Evolutionary conservation across 1,140 invertebrate genomes (phyloP).

Genomic region (Listronotus oregonensis): DNA sequence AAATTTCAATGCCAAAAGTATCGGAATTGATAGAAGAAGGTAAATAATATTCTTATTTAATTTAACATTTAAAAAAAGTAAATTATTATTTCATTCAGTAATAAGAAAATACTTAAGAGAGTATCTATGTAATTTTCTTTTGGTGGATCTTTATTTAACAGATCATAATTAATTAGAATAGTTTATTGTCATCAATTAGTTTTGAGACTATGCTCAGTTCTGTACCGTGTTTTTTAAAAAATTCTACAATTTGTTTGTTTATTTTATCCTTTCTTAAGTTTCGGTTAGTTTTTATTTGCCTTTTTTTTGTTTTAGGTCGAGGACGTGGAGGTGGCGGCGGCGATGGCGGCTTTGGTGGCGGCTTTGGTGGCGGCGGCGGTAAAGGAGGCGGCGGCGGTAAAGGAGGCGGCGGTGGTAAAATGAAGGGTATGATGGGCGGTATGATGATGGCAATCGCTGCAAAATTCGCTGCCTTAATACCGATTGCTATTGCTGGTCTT

Average conservation of each 20-base stretch:
- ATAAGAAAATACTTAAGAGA: too few relatives aligned
- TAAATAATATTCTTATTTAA: constrained; percentile 55
- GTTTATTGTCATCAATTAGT: too few relatives aligned
- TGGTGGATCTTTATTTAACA: too few relatives aligned
- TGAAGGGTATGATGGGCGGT: constrained; percentile 84
- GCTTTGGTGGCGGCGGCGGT: constrained; percentile 35
- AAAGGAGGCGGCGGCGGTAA: constrained; percentile 22
- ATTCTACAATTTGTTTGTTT: too few relatives aligned
- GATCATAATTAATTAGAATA: too few relatives aligned
- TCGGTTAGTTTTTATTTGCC: too few relatives aligned
- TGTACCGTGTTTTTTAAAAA: too few relatives aligned
- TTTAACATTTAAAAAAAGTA: constrained; percentile 1
- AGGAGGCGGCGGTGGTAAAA: constrained; percentile 57
- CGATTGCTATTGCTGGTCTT: constrained; percentile 72
- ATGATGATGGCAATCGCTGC: constrained; percentile 80
- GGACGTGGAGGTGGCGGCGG: constrained; percentile 53
- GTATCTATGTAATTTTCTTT: too few relatives aligned
- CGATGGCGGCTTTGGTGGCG: background rate
- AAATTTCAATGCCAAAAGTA: constrained; percentile 74
- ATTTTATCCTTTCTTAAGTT: too few relatives aligned
- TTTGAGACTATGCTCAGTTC: too few relatives aligned
- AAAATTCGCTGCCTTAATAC: constrained; percentile 75
- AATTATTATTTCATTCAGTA: constrained; percentile 3
- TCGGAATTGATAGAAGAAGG: constrained; percentile 70
- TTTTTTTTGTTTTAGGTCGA: constrained; percentile 61